phyloP scores from a whole-genome alignment of 2,888 invertebrate species.

The Aelia acuminata region DNA sequence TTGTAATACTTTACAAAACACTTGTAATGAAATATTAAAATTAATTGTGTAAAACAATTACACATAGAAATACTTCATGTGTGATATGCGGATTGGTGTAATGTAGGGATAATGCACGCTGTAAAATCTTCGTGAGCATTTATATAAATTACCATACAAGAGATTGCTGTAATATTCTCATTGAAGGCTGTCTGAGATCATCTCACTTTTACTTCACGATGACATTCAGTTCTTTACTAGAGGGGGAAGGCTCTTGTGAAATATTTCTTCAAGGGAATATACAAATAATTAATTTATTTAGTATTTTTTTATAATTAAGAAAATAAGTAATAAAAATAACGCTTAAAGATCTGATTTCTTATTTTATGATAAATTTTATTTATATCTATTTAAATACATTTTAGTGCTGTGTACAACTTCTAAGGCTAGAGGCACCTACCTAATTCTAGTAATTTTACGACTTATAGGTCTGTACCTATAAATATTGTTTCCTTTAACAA shows the following conservation, averaged over 20 bases:
- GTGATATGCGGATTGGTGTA: neutral
- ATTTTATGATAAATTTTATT: neutral
- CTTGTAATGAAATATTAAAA: neutral
- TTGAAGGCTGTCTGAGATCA: constrained; percentile 5
- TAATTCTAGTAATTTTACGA: too few relatives aligned
- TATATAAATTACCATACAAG: neutral
- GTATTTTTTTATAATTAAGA: too few relatives aligned
- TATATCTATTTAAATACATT: too few relatives aligned
- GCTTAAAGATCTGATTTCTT: neutral
- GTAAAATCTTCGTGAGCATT: neutral
- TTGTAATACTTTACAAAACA: neutral
- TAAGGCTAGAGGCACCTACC: too few relatives aligned
- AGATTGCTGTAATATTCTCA: neutral
- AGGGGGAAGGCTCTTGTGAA: neutral
- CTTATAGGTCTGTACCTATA: too few relatives aligned
- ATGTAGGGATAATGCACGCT: neutral
- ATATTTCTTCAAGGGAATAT: neutral
- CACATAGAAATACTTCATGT: neutral
- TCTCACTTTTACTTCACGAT: neutral
- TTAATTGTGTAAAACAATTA: neutral
- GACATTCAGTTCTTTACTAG: neutral
- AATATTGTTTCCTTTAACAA: too few relatives aligned
- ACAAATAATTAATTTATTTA: neutral
- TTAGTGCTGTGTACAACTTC: too few relatives aligned
- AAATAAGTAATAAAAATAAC: too few relatives aligned